phyloP scores from a whole-genome alignment of 2,888 invertebrate species.

The Dryococelus australis region DNA sequence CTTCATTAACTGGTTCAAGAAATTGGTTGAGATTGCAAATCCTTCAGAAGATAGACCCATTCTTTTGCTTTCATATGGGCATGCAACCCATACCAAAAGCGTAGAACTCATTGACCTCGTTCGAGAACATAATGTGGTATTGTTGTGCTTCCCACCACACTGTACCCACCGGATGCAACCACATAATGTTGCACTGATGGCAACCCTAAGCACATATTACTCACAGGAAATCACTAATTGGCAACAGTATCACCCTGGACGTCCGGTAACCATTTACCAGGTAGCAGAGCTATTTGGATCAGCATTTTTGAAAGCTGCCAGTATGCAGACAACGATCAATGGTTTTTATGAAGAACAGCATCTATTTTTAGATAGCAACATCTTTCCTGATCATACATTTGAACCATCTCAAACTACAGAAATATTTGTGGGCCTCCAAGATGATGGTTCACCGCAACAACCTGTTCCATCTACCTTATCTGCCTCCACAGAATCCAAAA shows the following conservation, averaged over 20 bases:
- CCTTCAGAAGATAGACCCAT: constrained; percentile 51
- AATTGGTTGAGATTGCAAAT: constrained; percentile 48
- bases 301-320: constrained; percentile 46
- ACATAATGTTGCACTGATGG: constrained; percentile 48
- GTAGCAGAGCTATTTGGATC: constrained; percentile 44
- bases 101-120: constrained; percentile 48
- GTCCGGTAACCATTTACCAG: constrained; percentile 41
- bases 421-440: background rate
- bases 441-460: too few relatives aligned
- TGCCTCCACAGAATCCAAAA: too few relatives aligned
- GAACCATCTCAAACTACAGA: background rate
- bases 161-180: constrained; percentile 51
- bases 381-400: background rate
- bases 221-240: constrained; percentile 45
- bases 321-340: constrained; percentile 43
- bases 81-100: constrained; percentile 53
- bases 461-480: too few relatives aligned
- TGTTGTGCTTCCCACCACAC: constrained; percentile 51
- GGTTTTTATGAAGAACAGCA: constrained; percentile 46
- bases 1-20: constrained; percentile 27
- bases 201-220: constrained; percentile 48
- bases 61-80: constrained; percentile 54
- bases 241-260: constrained; percentile 40
- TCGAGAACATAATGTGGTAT: constrained; percentile 45
- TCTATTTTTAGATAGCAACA: constrained; percentile 42